Evolutionary conservation across 2,888 invertebrate genomes (phyloP).

Genomic region (Cerastis leucographa): DNA sequence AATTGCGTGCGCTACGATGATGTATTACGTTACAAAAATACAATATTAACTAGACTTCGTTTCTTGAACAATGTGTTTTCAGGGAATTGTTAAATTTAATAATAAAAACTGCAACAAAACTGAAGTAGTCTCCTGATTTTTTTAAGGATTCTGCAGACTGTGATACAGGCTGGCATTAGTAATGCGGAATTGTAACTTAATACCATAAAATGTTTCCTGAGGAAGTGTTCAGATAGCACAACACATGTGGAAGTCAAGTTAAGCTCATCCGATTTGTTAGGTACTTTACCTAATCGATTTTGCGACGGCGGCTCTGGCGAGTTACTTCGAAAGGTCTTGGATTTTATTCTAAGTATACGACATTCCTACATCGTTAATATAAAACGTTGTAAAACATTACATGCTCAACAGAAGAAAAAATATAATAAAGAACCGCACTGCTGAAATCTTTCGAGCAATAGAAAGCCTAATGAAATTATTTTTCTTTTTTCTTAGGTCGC

Average conservation of each 20-base stretch:
- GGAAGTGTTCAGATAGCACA: constrained; percentile 26
- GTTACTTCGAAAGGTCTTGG: constrained; percentile 8
- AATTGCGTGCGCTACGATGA: constrained; percentile 70
- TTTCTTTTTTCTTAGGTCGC: constrained; percentile 44
- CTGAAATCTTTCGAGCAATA: constrained; percentile 30
- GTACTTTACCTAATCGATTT: constrained; percentile 45
- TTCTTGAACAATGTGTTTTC: constrained; percentile 5
- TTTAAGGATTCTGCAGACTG: not conserved
- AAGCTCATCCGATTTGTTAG: constrained; percentile 47
- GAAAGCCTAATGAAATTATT: constrained; percentile 48
- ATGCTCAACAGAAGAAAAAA: constrained; percentile 8
- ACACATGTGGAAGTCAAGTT: constrained; percentile 47
- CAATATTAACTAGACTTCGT: constrained; percentile 36
- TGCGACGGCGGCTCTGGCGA: constrained; percentile 13
- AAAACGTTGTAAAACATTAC: constrained; percentile 19
- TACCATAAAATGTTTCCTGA: constrained; percentile 42
- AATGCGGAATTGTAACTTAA: constrained; percentile 25
- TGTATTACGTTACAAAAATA: constrained; percentile 57
- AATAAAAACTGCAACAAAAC: not conserved
- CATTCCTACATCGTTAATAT: constrained; percentile 34
- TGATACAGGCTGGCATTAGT: constrained; percentile 7
- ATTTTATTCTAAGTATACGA: constrained; percentile 29
- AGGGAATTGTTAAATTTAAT: not conserved
- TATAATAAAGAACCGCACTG: not conserved
- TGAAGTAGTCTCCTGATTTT: not conserved